Evolutionary conservation across 2,888 invertebrate genomes (phyloP), one percentile per base, ranked within the genome.

Genomic region (Rhagonycha lutea): DNA sequence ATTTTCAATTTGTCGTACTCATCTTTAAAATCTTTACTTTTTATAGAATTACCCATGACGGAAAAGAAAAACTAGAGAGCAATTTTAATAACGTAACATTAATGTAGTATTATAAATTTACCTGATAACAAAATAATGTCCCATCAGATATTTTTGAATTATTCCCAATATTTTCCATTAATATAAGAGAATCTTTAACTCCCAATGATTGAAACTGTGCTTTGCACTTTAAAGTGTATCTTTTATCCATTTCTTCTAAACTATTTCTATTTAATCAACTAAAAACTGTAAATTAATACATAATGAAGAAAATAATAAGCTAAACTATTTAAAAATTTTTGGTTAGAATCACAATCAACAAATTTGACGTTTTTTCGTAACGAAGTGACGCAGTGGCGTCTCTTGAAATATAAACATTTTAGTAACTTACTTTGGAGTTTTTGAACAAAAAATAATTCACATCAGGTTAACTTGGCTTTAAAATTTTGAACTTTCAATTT

Each of bases 11-110:
- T 14, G 0, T 18, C 7, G 14, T 61, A 70, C 1, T 68, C 32
- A 5, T 65, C 14, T 24, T 47, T n/a, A 14, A 76, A 70, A 47
- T 26, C 61, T 11, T 70, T 68, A 24, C 12, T 24, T 12, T 32
- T 8, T 60, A 76, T 73, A 9, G 68, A 76, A 62, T 12, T 28
- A 24, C 32, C 11, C 23, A 73, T 28, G 3, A 28, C 7, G 8
- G 61, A 70, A 14, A 32, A 32, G 28, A 76, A 76, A n/a, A 70
- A 26, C 76, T 76, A 62, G 23, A 70, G 73, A 24, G n/a, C 61
- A 47, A n/a, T 7, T 47, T 47, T 7, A 47, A 47, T 7, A 7
- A n/a, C 2, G 8, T 47, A 47, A 47, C n/a, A 47, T 5, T 47
- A 24, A 60, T 18, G 18, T 18, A 18, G 1, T 63, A 23, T 14